Evolutionary conservation across 2,888 invertebrate species (phyloP).

Genomic region (Trachelus tabidus): DNA sequence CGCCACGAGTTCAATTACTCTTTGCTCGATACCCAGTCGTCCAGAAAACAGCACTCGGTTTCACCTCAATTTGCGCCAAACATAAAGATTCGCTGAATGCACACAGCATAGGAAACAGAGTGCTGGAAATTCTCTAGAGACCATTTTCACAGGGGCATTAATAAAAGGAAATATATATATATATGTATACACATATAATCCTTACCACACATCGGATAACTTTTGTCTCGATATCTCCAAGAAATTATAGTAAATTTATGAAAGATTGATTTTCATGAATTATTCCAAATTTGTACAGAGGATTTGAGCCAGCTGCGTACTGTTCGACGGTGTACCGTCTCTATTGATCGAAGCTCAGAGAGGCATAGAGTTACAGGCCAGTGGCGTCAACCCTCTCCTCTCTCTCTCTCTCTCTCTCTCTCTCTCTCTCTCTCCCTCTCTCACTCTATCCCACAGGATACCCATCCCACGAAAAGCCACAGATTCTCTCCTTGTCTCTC

Average conservation of each 20-base stretch:
- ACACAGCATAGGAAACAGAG: background rate
- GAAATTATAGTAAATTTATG: background rate
- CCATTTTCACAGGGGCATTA: background rate
- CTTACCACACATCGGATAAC: background rate
- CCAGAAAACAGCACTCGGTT: background rate
- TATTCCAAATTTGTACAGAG: conserved; percentile 27
- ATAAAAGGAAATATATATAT: background rate
- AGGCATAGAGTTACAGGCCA: conserved; percentile 62
- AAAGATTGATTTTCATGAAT: background rate
- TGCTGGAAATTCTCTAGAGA: background rate
- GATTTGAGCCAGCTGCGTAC: conserved; percentile 54
- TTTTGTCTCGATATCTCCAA: background rate
- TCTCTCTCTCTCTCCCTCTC: background rate
- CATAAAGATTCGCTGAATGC: background rate
- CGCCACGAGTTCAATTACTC: background rate
- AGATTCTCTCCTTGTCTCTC: conserved; percentile 22
- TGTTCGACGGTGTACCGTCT: conserved; percentile 56
- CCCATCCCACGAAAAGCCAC: conserved; percentile 11
- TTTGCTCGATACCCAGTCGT: background rate
- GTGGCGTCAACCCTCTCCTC: conserved; percentile 54
- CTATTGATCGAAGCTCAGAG: conserved; percentile 62
- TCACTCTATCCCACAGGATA: background rate
- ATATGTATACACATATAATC: background rate
- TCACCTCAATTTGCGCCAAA: background rate
- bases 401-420: conserved; percentile 27